Evolutionary conservation across 2,888 invertebrate genomes (phyloP), one percentile per base, ranked within the genome.

Genomic region (Elysia crispata): DNA sequence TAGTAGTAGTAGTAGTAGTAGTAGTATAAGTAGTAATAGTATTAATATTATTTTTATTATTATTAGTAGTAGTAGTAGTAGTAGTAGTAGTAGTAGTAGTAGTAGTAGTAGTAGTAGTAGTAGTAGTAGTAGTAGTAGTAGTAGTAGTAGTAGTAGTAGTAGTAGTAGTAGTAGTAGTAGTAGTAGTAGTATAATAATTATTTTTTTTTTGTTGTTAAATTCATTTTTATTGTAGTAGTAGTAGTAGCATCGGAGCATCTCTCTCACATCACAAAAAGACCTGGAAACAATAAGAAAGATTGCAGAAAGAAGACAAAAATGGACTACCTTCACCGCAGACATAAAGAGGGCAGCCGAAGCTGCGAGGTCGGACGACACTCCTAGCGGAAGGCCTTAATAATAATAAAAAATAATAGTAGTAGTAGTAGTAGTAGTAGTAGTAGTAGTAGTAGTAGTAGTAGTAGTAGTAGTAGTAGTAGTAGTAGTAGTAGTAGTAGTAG

Each of bases 401-500:
- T n/a, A n/a, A n/a, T n/a, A n/a, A n/a, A n/a, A n/a, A n/a, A n/a
- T n/a, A n/a, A n/a, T n/a, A n/a, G n/a, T n/a, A n/a, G n/a, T n/a
- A n/a, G n/a, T n/a, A n/a, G n/a, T n/a, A 62, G 62, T 62, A 62
- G 62, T 62, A 62, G 62, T 20, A 15, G 62, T 20, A 15, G 62
- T 62, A 15, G 62, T 62, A 62, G 62, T 62, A 15, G 62, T 62
- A 62, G 62, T 62, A 62, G 62, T 62, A 62, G 62, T 62, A 15
- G 62, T 62, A 15, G 62, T 62, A 62, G 62, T 62, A 15, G 62
- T 62, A 62, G 62, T 62, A 62, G 62, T 62, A 62, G 62, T 62
- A 62, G n/a, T 8, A 15, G 8, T 62, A 62, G 62, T 62, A 62
- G 62, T 62, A 15, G 62, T 62, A 15, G 62, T 62, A 62, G 62